Conservation (phyloP, 2,888 invertebrate species). For the Galeopsomyia nigrocyanea region DNA sequence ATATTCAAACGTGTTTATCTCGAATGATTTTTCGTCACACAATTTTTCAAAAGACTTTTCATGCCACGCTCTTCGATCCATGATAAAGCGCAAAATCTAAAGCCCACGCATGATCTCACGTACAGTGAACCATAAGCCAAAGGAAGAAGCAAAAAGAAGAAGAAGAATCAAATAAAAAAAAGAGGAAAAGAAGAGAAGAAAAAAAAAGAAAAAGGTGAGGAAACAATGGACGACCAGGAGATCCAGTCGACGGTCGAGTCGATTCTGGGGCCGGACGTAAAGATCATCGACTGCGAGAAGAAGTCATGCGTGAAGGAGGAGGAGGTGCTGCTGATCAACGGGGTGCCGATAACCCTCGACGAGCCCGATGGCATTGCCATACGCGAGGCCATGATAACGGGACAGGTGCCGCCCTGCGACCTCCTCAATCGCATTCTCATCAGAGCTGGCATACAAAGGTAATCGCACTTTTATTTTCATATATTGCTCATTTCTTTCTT, state of each 20-base stretch:
- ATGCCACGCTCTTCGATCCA: too few species aligned
- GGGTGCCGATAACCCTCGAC: conserved; percentile 77
- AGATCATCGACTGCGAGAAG: conserved; percentile 81
- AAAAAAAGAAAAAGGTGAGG: not conserved
- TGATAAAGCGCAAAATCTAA: conserved; percentile 8
- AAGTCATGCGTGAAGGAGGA: conserved; percentile 80
- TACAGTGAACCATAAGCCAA: not conserved
- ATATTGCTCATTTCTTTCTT: too few species aligned
- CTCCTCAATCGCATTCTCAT: conserved; percentile 78
- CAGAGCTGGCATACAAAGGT: conserved; percentile 75
- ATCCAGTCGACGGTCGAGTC: conserved; percentile 82
- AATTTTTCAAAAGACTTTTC: too few species aligned
- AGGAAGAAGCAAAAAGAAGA: too few species aligned
- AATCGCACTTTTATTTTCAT: not conserved
- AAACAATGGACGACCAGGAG: conserved; percentile 77
- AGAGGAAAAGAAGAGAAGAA: not conserved
- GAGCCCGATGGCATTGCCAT: conserved; percentile 79
- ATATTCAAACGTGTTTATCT: too few species aligned
- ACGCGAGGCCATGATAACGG: conserved; percentile 77
- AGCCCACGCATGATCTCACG: not conserved
- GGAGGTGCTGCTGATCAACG: conserved; percentile 80
- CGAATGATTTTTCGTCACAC: too few species aligned
- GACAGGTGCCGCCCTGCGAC: conserved; percentile 80
- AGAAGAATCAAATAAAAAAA: too few species aligned
- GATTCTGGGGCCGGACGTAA: conserved; percentile 79